Percentiles rank a stretch among this genome's conserved stretches.
These are phyloP conservation scores for Oligia fasciuncula DNA, from an alignment of 2,888 invertebrate genomes.

Conservation along the genomic window DNA sequence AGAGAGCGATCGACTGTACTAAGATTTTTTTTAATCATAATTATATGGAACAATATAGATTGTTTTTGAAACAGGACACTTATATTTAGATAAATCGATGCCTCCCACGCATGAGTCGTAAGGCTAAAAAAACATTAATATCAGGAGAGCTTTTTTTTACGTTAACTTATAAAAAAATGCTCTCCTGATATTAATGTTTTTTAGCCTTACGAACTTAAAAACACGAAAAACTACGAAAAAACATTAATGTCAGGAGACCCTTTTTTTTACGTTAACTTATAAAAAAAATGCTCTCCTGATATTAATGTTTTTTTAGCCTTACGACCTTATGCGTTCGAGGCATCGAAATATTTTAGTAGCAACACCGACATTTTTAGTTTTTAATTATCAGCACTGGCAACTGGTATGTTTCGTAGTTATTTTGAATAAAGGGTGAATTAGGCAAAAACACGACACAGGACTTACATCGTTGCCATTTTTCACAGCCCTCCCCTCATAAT, in stretches of 20 bases:
- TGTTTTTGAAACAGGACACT: background rate
- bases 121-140: too few relatives aligned
- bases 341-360: conserved; percentile 1
- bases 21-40: background rate
- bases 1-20: background rate
- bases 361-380: background rate
- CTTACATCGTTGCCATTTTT: conserved; percentile 59
- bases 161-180: too few relatives aligned
- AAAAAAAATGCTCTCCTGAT: too few relatives aligned
- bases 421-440: conserved; percentile 1
- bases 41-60: background rate
- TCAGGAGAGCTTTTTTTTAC: too few relatives aligned
- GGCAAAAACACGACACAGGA: conserved; percentile 31
- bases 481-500: conserved; percentile 59
- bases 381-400: background rate
- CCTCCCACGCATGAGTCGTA: too few relatives aligned
- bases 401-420: background rate
- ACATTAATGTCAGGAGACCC: too few relatives aligned
- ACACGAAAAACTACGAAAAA: too few relatives aligned
- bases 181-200: too few relatives aligned
- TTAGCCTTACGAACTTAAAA: too few relatives aligned
- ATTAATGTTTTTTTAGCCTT: too few relatives aligned
- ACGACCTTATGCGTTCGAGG: too few relatives aligned
- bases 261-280: too few relatives aligned
- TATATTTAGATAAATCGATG: conserved; percentile 7